Base-by-base conservation (phyloP, 2,888 invertebrate species). In the Pyrocoelia pectoralis region DNA sequence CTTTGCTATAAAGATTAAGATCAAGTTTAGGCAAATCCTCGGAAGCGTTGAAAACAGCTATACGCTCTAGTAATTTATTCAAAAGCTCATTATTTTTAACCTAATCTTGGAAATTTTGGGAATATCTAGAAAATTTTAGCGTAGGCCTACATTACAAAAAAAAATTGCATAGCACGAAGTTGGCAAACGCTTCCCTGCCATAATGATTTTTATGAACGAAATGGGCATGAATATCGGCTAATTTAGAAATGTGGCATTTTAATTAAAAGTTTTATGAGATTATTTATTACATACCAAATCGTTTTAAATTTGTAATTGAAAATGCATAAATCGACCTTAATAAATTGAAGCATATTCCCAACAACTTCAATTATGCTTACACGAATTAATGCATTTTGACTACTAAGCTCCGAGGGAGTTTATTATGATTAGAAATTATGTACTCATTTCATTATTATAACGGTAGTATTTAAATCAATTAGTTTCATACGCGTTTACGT, bases 51-150 rank as follows among this genome's bases (percentile, higher is more conserved):
- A 50, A 40, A 24, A 50, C 38, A 56, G 43, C 15, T 28, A 29
- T 58, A 33, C 58, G 58, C 58, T 52, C 58, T 56, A 52, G 43
- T 52, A 58, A 58, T 58, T 58, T 57, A 57, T 57, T 57, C 49
- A 57, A 50, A 49, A 50, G 50, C 56, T 57, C 50, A 51, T 49
- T 57, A 57, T 51, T 57, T 38, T 51, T 57, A 33, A 43, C 43
- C 43, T 55, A 55, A 46, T 55, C 46, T 24, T 17, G 28, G 43
- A 29, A 53, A 53, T 24, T 24, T 24, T 24, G 24, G 6, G 24
- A 24, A 24, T 24, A 24, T 6, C 24, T 24, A 3, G 24, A 24
- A 24, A 24, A 24, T 24, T 3, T 24, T 24, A 6, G 24, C 24
- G 24, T 24, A 24, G 24, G 3, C 24, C 24, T 3, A 24, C 6